Evolutionary conservation across 2,113 vertebrate species (phyloP), one percentile per base, ranked within the genome.

Genomic region (Ceyx cyanopectus): DNA sequence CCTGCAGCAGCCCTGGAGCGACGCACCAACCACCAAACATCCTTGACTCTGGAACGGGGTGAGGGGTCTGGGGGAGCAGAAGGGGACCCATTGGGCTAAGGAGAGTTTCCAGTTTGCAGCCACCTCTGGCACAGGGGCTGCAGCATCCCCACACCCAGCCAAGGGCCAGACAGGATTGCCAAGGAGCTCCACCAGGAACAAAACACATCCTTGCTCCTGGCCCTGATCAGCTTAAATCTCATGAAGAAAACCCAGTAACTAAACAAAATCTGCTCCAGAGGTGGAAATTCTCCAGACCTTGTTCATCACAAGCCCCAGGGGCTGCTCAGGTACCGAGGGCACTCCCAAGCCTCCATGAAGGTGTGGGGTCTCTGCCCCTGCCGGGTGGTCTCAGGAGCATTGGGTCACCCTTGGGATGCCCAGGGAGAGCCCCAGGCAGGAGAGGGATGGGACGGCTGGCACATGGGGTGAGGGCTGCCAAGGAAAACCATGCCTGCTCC

Each of bases 251-350:
- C 16, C 1, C 48, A 50, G 32, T 30, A 40, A 43, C 43, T 43
- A 48, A 51, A 29, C 6, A 19, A 48, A 66, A 10, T 54, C 46
- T 68, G 53, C 40, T 53, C 24, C 69, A 40, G 48, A 48, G 15
- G 15, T 5, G 32, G n/a, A 50, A 23, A 11, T 57, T 50, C 41
- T 30, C 43, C 15, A 23, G 26, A 30, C 16, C 67, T 30, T 15
- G 18, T 5, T 62, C 16, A 3, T 41, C 58, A 17, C 26, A n/a
- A 70, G 11, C 45, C 15, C 16, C 5, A 32, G 23, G 4, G 2
- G 2, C 22, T 48, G 68, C 40, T 20, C 3, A 22, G 46, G 37
- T 14, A 22, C 60, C 0, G 0, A 8, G 60, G 29, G 46, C 2
- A 1, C 40, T 14, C n/a, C 57, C 30, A 8, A 14, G 37, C 40